Percentiles rank a stretch among this genome's conserved stretches.
Conservation (phyloP, 2,113 vertebrate species). For the Propithecus coquereli region DNA sequence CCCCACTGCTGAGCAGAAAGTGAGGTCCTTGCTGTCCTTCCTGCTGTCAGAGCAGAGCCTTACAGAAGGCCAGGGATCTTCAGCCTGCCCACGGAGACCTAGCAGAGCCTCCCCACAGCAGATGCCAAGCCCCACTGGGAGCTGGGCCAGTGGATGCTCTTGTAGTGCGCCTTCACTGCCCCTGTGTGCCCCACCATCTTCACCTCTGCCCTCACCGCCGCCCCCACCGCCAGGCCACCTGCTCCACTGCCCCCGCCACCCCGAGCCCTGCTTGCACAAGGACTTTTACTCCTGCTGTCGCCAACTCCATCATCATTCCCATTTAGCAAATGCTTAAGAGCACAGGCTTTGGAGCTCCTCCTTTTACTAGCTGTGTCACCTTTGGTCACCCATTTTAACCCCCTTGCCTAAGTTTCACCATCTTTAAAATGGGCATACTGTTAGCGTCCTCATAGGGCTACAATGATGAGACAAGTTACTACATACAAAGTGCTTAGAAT, state of each 20-base stretch:
- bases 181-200: background rate
- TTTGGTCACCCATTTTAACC: background rate
- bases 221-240: too few species aligned
- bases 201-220: background rate
- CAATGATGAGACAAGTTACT: constrained; percentile 1
- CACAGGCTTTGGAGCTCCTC: background rate
- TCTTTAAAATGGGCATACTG: background rate
- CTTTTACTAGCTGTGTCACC: background rate
- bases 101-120: background rate
- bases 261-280: background rate
- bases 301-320: background rate
- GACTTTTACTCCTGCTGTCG: background rate
- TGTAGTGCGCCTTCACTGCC: background rate
- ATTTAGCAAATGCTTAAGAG: background rate
- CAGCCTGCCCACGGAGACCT: background rate
- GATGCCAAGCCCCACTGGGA: background rate
- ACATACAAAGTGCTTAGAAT: background rate
- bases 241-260: background rate
- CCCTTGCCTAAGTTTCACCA: background rate
- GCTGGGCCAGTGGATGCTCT: background rate
- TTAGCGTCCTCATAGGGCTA: background rate
- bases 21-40: background rate
- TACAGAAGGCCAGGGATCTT: background rate
- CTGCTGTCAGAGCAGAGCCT: background rate
- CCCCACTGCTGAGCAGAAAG: background rate